Conservation (phyloP, 2,888 invertebrate genomes). For the Notodonta ziczac region DNA sequence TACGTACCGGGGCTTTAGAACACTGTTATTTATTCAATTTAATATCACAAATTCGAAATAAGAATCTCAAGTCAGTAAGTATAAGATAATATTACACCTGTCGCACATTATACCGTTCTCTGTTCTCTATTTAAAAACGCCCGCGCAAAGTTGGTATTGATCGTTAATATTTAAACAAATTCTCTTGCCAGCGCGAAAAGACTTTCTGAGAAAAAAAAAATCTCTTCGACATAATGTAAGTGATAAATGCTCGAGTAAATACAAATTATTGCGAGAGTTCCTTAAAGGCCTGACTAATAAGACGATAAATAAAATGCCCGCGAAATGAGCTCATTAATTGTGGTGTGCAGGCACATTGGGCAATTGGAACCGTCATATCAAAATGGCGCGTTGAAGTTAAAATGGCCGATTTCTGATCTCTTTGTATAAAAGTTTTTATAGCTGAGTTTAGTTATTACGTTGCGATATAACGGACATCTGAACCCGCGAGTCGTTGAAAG, state of each 20-base stretch:
- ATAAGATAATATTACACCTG: neutral
- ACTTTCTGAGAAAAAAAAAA: conserved; percentile 27
- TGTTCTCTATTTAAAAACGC: neutral
- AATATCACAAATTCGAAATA: too few species aligned
- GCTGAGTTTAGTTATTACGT: neutral
- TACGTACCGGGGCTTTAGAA: too few species aligned
- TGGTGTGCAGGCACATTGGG: conserved; percentile 53
- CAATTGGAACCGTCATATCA: conserved; percentile 72
- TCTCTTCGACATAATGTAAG: conserved; percentile 38
- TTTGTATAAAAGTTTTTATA: neutral
- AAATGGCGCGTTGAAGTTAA: conserved; percentile 46
- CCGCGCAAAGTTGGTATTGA: neutral
- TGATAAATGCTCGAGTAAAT: conserved; percentile 46
- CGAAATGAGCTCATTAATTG: conserved; percentile 78
- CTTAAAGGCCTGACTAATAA: conserved; percentile 58
- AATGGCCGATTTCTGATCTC: neutral
- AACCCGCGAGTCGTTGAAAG: too few species aligned
- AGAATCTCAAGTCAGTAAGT: too few species aligned
- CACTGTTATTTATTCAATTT: too few species aligned
- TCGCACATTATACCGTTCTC: neutral
- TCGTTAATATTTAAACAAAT: conserved; percentile 1
- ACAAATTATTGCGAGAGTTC: conserved; percentile 44
- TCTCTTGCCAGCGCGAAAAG: neutral
- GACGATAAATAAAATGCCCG: conserved; percentile 72
- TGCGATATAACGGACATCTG: too few species aligned